Evolutionary conservation across 2,888 invertebrate species (phyloP), one percentile per base, ranked within the genome.

Genomic region (Tetragnatha montana): DNA sequence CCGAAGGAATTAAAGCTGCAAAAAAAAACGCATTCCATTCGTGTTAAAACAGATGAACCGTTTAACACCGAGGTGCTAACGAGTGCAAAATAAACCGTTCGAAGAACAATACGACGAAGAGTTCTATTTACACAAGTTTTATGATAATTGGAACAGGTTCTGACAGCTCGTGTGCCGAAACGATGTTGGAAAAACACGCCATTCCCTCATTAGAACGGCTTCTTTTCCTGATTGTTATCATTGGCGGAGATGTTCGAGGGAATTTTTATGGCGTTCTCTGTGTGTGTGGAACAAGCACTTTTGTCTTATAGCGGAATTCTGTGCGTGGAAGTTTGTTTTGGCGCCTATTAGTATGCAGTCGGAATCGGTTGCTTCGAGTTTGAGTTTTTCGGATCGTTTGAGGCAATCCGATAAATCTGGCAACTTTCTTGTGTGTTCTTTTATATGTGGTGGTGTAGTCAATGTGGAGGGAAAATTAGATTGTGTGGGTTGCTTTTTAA

Each of bases 121-220:
- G 87, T 81, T 87, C 81, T 87, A 81, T 81, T 87, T 87, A 81
- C 87, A 81, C 87, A 87, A 87, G 87, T 87, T 87, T 87, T 87
- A 87, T 87, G 87, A 87, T 87, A 87, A 87, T 87, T 81, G 81
- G 87, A 81, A 73, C 87, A 21, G 69, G 74, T 87, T 87, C 87
- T 81, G 87, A 87, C 87, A 87, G 81, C 75, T 81, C 70, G 81
- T 81, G 81, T 87, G 87, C 76, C 75, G 35, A 80, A 81, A 81
- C 75, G 87, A 87, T 87, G 81, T 60, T 81, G 75, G 81, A 87
- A 87, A 87, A 87, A 87, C 87, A 87, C 87, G 81, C 87, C 70
- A 87, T 87, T 69, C 87, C n/a, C 87, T 87, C 81, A 87, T 87
- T 87, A 87, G 75, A 21, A 14, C n/a, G 71, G n/a, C 80, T 68